Evolutionary conservation across 2,113 vertebrate species (phyloP).

Genomic region (Poeciliopsis turrubarensis): DNA sequence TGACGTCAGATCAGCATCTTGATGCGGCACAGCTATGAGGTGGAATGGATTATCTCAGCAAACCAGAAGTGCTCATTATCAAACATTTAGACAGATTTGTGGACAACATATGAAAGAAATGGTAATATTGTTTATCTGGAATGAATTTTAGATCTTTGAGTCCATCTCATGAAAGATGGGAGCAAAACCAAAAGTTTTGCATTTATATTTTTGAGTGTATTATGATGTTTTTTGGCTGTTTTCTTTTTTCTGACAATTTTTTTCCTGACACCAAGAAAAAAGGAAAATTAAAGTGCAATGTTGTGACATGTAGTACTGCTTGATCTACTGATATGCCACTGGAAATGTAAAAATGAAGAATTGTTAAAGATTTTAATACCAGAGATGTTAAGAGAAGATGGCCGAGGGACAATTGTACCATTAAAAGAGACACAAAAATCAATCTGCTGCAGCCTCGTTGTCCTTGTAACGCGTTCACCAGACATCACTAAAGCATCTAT

Average conservation of each 20-base stretch:
- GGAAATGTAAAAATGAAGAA: conserved; percentile 27
- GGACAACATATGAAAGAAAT: no score
- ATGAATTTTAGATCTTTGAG: no score
- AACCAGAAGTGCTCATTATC: no score
- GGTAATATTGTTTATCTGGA: no score
- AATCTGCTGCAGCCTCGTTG: conserved; percentile 1
- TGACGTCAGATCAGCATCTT: no score
- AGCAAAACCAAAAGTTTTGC: no score
- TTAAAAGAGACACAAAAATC: conserved; percentile 13
- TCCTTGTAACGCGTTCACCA: conserved; percentile 20
- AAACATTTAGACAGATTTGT: no score
- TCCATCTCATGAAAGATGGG: no score
- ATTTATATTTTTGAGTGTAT: no score
- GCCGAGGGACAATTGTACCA: conserved; percentile 10
- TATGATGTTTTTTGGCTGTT: neutral
- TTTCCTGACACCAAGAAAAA: conserved; percentile 35
- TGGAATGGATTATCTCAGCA: no score
- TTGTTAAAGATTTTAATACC: conserved; percentile 25
- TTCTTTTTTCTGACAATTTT: conserved; percentile 7
- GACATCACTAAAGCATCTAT: conserved; percentile 44
- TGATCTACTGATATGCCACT: conserved; percentile 22
- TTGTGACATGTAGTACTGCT: conserved; percentile 29
- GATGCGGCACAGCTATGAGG: no score
- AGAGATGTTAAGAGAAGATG: conserved; percentile 1
- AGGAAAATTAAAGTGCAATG: conserved; percentile 21